Evolutionary conservation across 2,888 invertebrate genomes (phyloP).

Genomic region (Pseudanteris insignis): DNA sequence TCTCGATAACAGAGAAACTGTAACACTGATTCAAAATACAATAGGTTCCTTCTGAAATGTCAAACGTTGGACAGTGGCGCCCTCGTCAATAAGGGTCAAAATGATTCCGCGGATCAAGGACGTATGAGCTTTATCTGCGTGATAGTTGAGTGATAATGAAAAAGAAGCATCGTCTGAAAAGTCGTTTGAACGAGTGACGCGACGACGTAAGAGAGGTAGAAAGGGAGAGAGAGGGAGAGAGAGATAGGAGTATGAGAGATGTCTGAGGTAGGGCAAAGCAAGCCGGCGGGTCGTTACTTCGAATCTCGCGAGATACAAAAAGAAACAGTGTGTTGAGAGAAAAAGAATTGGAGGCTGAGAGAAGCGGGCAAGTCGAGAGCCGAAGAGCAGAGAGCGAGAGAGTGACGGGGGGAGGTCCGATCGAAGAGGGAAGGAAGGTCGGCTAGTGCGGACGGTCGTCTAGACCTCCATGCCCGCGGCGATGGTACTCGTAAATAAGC

Average conservation of each 20-base stretch:
- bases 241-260: too few species aligned
- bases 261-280: conserved; percentile 15
- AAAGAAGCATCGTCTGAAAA: conserved; percentile 11
- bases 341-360: conserved; percentile 36
- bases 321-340: conserved; percentile 36
- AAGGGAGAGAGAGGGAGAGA: conserved; percentile 8
- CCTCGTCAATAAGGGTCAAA: too few species aligned
- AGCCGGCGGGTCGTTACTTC: conserved; percentile 43
- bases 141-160: conserved; percentile 28
- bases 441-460: conserved; percentile 36
- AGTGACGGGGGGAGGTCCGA: conserved; percentile 7
- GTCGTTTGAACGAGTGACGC: conserved; percentile 21
- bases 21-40: too few species aligned
- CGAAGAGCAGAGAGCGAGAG: conserved; percentile 25
- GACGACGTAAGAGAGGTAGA: conserved; percentile 25
- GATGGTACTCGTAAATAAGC: conserved; percentile 49
- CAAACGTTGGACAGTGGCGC: too few species aligned
- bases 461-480: conserved; percentile 49
- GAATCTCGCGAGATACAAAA: conserved; percentile 43
- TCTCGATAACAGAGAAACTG: too few species aligned
- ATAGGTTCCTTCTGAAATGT: too few species aligned
- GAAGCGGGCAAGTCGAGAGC: conserved; percentile 29
- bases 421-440: conserved; percentile 17
- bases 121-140: conserved; percentile 22
- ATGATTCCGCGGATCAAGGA: conserved; percentile 7